phyloP scores from a whole-genome alignment of 1,140 invertebrate genomes.

The Littorina saxatilis region DNA sequence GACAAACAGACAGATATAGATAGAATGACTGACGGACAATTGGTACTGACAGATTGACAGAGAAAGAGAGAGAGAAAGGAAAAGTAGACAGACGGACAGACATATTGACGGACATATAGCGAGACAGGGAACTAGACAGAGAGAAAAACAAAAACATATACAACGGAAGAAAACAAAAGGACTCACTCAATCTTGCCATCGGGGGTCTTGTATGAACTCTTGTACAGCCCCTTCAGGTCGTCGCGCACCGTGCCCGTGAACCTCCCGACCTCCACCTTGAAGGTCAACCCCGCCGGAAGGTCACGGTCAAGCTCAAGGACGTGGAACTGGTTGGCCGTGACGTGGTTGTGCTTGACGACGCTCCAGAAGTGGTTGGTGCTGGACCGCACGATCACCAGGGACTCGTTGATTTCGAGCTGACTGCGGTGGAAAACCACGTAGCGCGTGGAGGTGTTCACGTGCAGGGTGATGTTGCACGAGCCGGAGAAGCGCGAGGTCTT shows the following conservation, averaged over 20 bases:
- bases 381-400: slow-evolving; percentile 1
- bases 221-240: slow-evolving; percentile 59
- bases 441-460: slow-evolving; percentile 44
- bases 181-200: slow-evolving; percentile 57
- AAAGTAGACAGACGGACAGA: too few relatives aligned
- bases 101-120: too few relatives aligned
- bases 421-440: slow-evolving; percentile 58
- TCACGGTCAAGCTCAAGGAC: slow-evolving; percentile 48
- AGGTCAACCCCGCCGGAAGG: slow-evolving; percentile 40
- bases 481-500: slow-evolving; percentile 53
- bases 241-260: slow-evolving; percentile 51
- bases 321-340: slow-evolving; percentile 50
- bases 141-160: too few relatives aligned
- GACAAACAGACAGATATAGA: not conserved
- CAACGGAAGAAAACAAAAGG: not conserved
- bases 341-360: slow-evolving; percentile 43
- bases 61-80: not conserved
- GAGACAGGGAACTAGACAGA: too few relatives aligned
- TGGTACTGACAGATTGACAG: too few relatives aligned
- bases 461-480: slow-evolving; percentile 52
- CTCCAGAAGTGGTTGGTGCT: not conserved
- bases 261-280: slow-evolving; percentile 50
- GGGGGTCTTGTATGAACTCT: slow-evolving; percentile 57
- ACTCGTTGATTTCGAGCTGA: slow-evolving; percentile 22
- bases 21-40: too few relatives aligned